Evolutionary conservation across 2,113 vertebrate genomes (phyloP).

Genomic region (Lepisosteus osseus): DNA sequence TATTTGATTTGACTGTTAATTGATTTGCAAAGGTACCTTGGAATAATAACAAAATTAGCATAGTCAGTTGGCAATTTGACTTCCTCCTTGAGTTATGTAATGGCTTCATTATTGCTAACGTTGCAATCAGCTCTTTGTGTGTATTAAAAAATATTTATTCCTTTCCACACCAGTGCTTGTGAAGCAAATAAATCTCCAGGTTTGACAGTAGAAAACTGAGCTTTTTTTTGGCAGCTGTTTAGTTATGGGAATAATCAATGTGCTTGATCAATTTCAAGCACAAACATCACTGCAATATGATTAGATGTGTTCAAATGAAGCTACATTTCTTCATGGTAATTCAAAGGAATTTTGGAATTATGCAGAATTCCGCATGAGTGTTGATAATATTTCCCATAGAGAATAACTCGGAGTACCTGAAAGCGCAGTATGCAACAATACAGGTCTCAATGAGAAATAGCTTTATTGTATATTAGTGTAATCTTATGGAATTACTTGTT

Average conservation of each 20-base stretch:
- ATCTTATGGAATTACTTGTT: too few relatives aligned
- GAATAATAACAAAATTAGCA: not conserved
- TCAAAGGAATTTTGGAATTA: too few relatives aligned
- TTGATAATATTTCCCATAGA: too few relatives aligned
- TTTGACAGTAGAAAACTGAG: not conserved
- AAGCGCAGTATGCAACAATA: too few relatives aligned
- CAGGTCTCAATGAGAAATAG: too few relatives aligned
- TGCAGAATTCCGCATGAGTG: too few relatives aligned
- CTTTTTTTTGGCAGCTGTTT: not conserved
- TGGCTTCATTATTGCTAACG: not conserved
- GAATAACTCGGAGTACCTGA: too few relatives aligned
- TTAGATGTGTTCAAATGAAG: too few relatives aligned
- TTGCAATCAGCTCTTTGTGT: not conserved
- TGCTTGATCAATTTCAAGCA: not conserved
- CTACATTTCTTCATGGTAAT: too few relatives aligned
- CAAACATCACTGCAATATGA: not conserved
- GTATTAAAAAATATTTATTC: not conserved
- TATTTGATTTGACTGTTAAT: not conserved
- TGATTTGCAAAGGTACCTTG: not conserved
- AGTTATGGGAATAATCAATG: not conserved
- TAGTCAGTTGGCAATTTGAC: not conserved
- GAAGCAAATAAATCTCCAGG: not conserved
- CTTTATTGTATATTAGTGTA: too few relatives aligned
- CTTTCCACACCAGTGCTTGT: not conserved
- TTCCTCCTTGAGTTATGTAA: slow-evolving; percentile 6